These are phyloP conservation scores for Drusus annulatus DNA, from an alignment of 1,140 invertebrate genomes.

Conservation along the genomic window DNA sequence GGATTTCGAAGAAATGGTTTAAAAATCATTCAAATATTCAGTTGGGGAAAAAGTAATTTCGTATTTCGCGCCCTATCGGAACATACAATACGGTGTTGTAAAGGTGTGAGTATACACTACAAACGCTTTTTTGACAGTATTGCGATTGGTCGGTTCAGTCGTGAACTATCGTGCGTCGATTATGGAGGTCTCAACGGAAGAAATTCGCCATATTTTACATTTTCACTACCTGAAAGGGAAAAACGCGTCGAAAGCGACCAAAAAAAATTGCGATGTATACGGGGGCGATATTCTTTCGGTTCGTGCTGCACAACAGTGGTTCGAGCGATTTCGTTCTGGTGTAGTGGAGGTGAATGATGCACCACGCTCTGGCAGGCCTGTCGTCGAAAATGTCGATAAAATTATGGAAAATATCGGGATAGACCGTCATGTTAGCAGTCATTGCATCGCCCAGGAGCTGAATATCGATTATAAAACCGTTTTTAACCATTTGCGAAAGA, in stretches of 20 bases:
- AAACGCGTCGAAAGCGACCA: slow-evolving; percentile 15
- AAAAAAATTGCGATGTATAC: slow-evolving; percentile 24
- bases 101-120: neutral
- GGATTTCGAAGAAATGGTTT: no score
- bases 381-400: slow-evolving; percentile 21
- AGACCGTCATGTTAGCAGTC: slow-evolving; percentile 23
- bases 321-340: slow-evolving; percentile 24
- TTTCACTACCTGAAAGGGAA: slow-evolving; percentile 26
- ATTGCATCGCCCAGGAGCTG: neutral
- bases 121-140: slow-evolving; percentile 22
- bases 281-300: slow-evolving; percentile 12
- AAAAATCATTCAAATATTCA: no score
- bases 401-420: slow-evolving; percentile 17
- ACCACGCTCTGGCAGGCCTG: slow-evolving; percentile 21
- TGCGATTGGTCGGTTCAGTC: slow-evolving; percentile 56
- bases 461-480: neutral
- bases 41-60: slow-evolving; percentile 18
- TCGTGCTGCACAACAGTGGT: slow-evolving; percentile 22
- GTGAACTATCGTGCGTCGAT: slow-evolving; percentile 37
- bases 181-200: slow-evolving; percentile 16
- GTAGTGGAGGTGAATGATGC: slow-evolving; percentile 22
- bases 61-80: slow-evolving; percentile 8
- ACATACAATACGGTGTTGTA: no score
- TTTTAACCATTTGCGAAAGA: no score
- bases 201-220: slow-evolving; percentile 28